Evolutionary conservation across 2,888 invertebrate genomes (phyloP).

Genomic region (Villa cingulata): DNA sequence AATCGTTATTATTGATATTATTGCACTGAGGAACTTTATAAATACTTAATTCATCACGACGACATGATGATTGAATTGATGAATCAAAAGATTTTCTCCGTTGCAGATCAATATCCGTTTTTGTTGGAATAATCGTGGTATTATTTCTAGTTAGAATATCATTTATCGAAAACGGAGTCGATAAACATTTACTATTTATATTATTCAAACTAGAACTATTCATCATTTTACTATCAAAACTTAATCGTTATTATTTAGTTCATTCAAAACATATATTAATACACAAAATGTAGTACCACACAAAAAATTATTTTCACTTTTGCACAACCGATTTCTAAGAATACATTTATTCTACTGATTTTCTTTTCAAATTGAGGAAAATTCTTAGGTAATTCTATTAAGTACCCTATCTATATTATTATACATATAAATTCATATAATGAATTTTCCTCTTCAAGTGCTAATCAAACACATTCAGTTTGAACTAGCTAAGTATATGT

Average conservation of each 20-base stretch:
- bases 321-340: conserved; percentile 10
- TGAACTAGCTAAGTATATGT: not conserved
- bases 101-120: conserved; percentile 10
- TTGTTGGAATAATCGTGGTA: conserved; percentile 16
- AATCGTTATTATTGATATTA: conserved; percentile 14
- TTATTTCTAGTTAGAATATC: conserved; percentile 48
- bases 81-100: conserved; percentile 19
- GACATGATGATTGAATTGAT: conserved; percentile 12
- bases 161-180: conserved; percentile 60
- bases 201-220: conserved; percentile 7
- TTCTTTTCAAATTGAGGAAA: conserved; percentile 3
- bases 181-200: conserved; percentile 27
- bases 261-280: too few species aligned
- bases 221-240: conserved; percentile 6
- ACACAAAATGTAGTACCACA: too few species aligned
- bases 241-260: too few species aligned
- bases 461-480: conserved; percentile 8
- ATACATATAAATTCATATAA: conserved; percentile 5
- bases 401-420: not conserved
- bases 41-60: conserved; percentile 13
- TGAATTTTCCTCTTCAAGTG: conserved; percentile 13
- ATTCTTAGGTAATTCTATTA: not conserved
- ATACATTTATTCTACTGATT: conserved; percentile 10
- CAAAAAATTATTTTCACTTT: not conserved
- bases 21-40: conserved; percentile 9